Evolutionary conservation across 2,888 invertebrate species (phyloP).

Genomic region (Sialis lutaria): DNA sequence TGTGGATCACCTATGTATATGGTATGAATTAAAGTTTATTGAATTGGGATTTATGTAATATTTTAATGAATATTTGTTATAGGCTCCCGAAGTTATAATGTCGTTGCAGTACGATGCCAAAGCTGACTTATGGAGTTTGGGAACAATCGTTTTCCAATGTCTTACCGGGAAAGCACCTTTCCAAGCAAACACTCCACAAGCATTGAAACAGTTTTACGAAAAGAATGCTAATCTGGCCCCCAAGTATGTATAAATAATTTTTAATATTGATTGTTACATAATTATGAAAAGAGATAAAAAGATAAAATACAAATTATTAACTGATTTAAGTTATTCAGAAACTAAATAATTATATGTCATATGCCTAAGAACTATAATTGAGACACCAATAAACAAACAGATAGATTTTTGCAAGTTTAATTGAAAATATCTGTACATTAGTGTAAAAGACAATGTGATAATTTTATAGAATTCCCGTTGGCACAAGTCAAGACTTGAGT

Average conservation of each 20-base stretch:
- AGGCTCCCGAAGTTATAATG: slow-evolving; percentile 99
- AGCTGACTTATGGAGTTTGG: slow-evolving; percentile 98
- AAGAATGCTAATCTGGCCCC: slow-evolving; percentile 81
- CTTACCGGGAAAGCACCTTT: slow-evolving; percentile 98
- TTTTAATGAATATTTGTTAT: slow-evolving; percentile 12
- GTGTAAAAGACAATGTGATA: too few species aligned
- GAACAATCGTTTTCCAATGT: slow-evolving; percentile 91
- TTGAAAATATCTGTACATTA: too few species aligned
- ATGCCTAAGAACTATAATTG: too few species aligned
- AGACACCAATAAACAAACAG: too few species aligned
- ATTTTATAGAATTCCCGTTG: slow-evolving; percentile 68
- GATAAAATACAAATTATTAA: neutral
- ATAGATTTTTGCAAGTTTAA: too few species aligned
- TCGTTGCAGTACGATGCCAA: slow-evolving; percentile 96
- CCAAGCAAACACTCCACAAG: slow-evolving; percentile 93
- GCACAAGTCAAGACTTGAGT: slow-evolving; percentile 78
- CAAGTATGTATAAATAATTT: slow-evolving; percentile 56
- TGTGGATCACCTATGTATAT: slow-evolving; percentile 99
- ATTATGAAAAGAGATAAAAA: too few species aligned
- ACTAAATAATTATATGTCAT: too few species aligned
- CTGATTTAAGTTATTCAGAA: neutral
- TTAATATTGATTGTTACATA: too few species aligned
- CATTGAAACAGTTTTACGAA: slow-evolving; percentile 92
- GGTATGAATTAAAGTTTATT: slow-evolving; percentile 35
- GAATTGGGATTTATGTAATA: neutral